Percentiles rank a stretch among this genome's conserved stretches.
phyloP scores from a whole-genome alignment of 1,140 invertebrate species.

The Macrosteles quadrilineatus region DNA sequence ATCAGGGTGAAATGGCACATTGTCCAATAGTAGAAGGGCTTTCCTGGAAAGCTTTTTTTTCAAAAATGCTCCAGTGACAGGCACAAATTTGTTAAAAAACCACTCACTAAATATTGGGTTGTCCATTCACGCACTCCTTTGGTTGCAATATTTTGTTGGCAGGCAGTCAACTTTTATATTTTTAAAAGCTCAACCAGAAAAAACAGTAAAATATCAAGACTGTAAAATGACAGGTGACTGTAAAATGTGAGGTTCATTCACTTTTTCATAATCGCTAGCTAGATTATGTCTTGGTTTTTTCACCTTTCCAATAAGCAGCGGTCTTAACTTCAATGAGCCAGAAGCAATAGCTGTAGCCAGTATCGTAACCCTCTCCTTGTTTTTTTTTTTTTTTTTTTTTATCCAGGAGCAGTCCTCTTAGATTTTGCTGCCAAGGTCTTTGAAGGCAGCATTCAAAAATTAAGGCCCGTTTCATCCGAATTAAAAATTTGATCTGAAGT shows the following conservation, averaged over 20 bases:
- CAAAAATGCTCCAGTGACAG: not conserved
- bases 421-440: constrained; percentile 7
- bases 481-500: constrained; percentile 19
- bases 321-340: not conserved
- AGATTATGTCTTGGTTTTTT: not conserved
- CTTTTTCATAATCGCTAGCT: too few relatives aligned
- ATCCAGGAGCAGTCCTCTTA: too few relatives aligned
- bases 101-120: not conserved
- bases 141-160: not conserved
- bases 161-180: not conserved
- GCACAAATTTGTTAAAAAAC: constrained; percentile 9
- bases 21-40: not conserved
- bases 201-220: too few relatives aligned
- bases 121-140: constrained; percentile 2
- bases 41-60: not conserved
- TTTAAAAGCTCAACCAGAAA: too few relatives aligned
- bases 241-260: too few relatives aligned
- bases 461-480: not conserved
- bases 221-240: too few relatives aligned
- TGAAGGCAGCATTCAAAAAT: constrained; percentile 3
- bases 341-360: not conserved
- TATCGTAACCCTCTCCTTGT: not conserved
- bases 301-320: not conserved
- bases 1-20: not conserved
- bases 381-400: not conserved